phyloP scores from a whole-genome alignment of 2,888 invertebrate species.

The Pammene aurita region DNA sequence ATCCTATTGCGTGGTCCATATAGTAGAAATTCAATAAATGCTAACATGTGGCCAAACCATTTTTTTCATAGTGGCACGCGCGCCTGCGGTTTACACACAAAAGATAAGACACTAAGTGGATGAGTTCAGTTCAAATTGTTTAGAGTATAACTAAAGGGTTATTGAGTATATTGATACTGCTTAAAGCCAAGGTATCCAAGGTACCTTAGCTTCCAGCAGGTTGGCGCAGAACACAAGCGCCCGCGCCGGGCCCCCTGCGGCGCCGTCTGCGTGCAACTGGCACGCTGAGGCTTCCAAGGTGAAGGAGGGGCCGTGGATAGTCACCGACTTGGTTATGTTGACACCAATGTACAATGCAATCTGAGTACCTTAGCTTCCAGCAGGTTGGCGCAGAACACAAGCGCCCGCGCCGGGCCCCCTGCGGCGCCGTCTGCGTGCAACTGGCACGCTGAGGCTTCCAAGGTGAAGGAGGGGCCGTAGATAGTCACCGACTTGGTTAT shows the following conservation, averaged over 20 bases:
- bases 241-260: conserved; percentile 87
- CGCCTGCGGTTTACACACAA: too few relatives aligned
- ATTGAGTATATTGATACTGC: too few relatives aligned
- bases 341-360: conserved; percentile 96
- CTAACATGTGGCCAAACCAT: too few relatives aligned
- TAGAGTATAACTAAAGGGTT: too few relatives aligned
- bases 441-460: conserved; percentile 87
- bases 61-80: too few relatives aligned
- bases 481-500: conserved; percentile 86
- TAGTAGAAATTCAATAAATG: too few relatives aligned
- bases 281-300: conserved; percentile 88
- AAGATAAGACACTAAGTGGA: too few relatives aligned
- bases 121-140: too few relatives aligned
- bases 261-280: conserved; percentile 88
- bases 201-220: conserved; percentile 61
- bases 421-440: conserved; percentile 89
- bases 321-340: conserved; percentile 88
- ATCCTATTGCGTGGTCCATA: too few relatives aligned
- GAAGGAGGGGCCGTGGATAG: conserved; percentile 83
- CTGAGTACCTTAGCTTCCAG: conserved; percentile 47
- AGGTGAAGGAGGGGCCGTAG: conserved; percentile 84
- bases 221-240: conserved; percentile 88
- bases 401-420: conserved; percentile 85
- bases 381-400: conserved; percentile 89
- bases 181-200: too few relatives aligned